Percentiles rank a stretch among this genome's conserved stretches.
These are phyloP conservation scores for Sebastes ruberrimus DNA, from an alignment of 2,797 vertebrate species.

Conservation along the genomic window DNA sequence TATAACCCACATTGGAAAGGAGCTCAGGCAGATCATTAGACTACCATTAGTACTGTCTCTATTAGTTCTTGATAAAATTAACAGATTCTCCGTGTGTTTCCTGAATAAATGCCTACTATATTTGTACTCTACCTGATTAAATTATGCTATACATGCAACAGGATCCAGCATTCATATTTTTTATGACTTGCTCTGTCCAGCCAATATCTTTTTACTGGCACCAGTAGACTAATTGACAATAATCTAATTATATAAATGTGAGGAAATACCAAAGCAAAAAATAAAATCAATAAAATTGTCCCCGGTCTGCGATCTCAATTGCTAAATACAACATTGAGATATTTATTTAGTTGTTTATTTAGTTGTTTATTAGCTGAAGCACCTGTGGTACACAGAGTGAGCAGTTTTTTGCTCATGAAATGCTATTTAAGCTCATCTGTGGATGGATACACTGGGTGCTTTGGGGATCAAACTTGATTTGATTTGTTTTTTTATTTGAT, in stretches of 20 bases:
- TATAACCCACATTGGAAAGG: conserved; percentile 28
- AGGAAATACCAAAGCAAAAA: background rate
- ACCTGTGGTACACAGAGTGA: background rate
- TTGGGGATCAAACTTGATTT: background rate
- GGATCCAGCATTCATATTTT: background rate
- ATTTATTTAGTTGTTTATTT: background rate
- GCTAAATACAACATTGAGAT: background rate
- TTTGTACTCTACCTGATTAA: background rate
- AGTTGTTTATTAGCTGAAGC: background rate
- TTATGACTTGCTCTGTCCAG: background rate
- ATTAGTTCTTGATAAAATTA: conserved; percentile 5
- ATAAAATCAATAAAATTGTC: background rate
- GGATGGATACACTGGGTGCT: background rate
- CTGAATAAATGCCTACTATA: background rate
- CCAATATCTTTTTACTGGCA: background rate
- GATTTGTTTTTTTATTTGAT: too few relatives aligned
- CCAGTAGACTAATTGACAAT: background rate
- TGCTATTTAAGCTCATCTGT: background rate
- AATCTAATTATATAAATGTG: background rate
- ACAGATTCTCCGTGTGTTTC: background rate
- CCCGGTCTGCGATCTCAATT: background rate
- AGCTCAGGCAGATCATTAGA: conserved; percentile 22
- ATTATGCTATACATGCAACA: background rate
- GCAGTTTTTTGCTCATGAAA: background rate
- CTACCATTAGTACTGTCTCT: background rate